Base-by-base conservation (phyloP, 2,797 vertebrate species). In the Pangasius djambal region DNA sequence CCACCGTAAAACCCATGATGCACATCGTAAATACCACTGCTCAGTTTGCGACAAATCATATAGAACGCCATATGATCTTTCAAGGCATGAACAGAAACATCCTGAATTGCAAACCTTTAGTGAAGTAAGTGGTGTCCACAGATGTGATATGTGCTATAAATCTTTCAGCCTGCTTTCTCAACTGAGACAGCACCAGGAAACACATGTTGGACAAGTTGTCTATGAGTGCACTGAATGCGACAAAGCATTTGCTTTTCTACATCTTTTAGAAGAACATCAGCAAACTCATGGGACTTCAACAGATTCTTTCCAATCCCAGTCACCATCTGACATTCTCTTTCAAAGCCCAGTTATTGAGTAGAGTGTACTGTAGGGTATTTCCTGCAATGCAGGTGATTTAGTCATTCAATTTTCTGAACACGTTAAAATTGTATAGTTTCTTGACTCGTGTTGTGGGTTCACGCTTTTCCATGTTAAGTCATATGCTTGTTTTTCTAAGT, bases 211-310 rank as follows among this genome's bases (percentile, higher is more conserved):
- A 0, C 94, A 97, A 91, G 94, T 97, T 79, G 96, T 97, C 2
- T 97, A 97, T 87, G 96, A 97, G 92, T 97, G 96, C 92, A 96
- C 95, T 10, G 96, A 97, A 91, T 97, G 96, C 92, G 96, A 97
- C 90, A 96, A 97, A 92, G 96, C 96, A 0, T 97, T 97, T 92
- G 96, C 96, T 91, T 97, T 96, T 91, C 96, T 94, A 85, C 94
- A 96, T 86, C 94, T 97, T 28, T 92, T 97, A 89, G 95, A 96
- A 67, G 92, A 96, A 91, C 96, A 97, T 92, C 96, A 96, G 87
- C 91, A 91, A 79, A 94, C 92, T 87, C 96, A 97, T 90, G 91
- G 85, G 77, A 89, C 67, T 69, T 88, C 93, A 69, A 6, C 93
- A 72, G 75, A 90, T 89, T 92, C 92, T 88, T 86, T 85, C 4